These are phyloP conservation scores for Acanthisitta chloris DNA, from an alignment of 2,113 vertebrate genomes.

Conservation along the genomic window DNA sequence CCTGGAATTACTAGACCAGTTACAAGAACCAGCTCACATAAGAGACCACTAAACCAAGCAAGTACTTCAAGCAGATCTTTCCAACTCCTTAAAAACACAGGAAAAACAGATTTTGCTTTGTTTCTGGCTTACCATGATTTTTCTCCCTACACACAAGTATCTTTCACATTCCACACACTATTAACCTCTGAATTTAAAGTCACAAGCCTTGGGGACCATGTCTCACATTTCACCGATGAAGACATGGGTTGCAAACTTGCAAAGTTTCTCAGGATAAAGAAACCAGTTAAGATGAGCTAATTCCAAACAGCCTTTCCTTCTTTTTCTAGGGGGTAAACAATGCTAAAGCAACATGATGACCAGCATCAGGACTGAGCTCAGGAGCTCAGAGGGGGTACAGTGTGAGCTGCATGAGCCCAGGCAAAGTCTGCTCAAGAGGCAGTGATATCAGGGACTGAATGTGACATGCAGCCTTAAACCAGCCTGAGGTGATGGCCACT, in stretches of 20 bases:
- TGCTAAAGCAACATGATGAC: accelerated
- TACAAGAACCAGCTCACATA: neutral
- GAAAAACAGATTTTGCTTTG: neutral
- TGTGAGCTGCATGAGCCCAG: accelerated
- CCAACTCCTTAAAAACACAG: neutral
- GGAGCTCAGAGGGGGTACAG: neutral
- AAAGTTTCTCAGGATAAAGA: neutral
- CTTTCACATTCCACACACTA: neutral
- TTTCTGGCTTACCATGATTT: neutral
- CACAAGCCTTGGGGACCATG: neutral
- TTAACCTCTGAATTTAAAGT: neutral
- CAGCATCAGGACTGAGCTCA: neutral
- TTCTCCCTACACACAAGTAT: neutral
- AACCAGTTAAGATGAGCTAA: too few relatives aligned
- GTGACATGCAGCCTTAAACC: neutral
- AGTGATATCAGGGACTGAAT: neutral
- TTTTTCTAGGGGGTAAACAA: neutral
- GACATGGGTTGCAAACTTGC: accelerated
- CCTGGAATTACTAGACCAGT: neutral
- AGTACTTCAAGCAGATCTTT: neutral
- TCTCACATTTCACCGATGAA: accelerated
- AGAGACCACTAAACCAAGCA: neutral
- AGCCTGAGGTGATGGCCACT: neutral
- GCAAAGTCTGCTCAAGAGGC: neutral
- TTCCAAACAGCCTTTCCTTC: neutral